Evolutionary conservation across 2,113 vertebrate species (phyloP), one percentile per base, ranked within the genome.

Genomic region (Tychaedon coryphoeus): DNA sequence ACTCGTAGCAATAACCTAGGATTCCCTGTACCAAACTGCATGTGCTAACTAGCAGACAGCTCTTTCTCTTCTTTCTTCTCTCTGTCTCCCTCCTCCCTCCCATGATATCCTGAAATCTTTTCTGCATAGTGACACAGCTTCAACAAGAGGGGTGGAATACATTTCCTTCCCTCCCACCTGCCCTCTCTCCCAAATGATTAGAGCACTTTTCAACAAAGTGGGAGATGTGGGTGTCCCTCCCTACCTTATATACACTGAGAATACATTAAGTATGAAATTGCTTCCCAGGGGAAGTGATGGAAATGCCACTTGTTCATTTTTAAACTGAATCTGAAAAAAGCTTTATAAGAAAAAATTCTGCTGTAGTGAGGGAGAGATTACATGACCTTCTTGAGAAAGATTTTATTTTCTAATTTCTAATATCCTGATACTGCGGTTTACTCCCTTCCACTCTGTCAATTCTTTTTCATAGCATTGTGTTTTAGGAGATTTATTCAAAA

Each of bases 401-500:
- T 65, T 96, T 92, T 88, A 79, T 87, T 89, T 84, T 79, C 78
- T 91, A 73, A 54, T 90, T 97, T 90, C 71, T 80, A 95, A 38
- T 81, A 62, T 73, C 80, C 48, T 83, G 72, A 85, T 93, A 87
- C 72, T 16, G 0, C 31, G 67, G 67, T 95, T 94, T 96, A 81
- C 88, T 88, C 62, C 91, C 54, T 95, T 82, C n/a, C 33, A 86
- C 38, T 58, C 78, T 90, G 81, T 67, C 90, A 81, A 1, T 80
- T 93, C 92, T 57, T 57, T 81, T 48, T 60, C 66, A 66, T 58
- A 88, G 40, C 42, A 79, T 84, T 92, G 50, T 90, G 81, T 86
- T 96, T 96, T 91, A 92, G 83, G 92, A 93, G 92, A 95, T 95
- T 96, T 96, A 90, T 95, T 97, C 75, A 96, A 95, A 96, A 82